phyloP scores from a whole-genome alignment of 2,797 vertebrate genomes.

The Acestrorhynchus altus region DNA sequence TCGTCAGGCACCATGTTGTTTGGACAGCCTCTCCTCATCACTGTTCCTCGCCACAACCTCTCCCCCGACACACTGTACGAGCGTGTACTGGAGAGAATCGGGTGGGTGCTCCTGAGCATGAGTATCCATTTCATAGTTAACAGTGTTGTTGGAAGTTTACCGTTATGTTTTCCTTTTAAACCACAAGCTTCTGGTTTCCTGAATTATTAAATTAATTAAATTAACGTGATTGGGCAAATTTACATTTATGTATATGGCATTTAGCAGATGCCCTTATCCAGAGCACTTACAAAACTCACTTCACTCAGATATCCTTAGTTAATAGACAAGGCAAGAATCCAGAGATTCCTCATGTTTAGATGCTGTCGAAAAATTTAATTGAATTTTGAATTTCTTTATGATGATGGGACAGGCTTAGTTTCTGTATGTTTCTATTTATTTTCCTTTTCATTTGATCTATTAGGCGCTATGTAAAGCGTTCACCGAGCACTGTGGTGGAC shows the following conservation, averaged over 20 bases:
- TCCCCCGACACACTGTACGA: constrained; percentile 86
- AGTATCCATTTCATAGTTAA: not conserved
- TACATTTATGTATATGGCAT: too few relatives aligned
- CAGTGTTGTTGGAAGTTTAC: not conserved
- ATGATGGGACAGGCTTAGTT: too few relatives aligned
- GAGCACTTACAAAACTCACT: too few relatives aligned
- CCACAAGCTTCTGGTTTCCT: not conserved
- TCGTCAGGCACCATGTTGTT: constrained; percentile 87
- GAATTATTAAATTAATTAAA: not conserved
- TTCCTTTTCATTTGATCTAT: constrained; percentile 46
- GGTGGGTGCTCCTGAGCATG: constrained; percentile 76
- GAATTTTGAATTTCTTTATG: too few relatives aligned
- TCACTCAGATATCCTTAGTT: too few relatives aligned
- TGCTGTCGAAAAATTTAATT: too few relatives aligned
- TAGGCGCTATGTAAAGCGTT: constrained; percentile 90
- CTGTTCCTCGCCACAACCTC: constrained; percentile 88
- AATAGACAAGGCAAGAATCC: too few relatives aligned
- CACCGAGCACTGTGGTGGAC: constrained; percentile 75
- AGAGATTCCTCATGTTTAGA: too few relatives aligned
- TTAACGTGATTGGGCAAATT: not conserved
- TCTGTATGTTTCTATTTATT: not conserved
- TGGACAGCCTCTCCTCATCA: constrained; percentile 92
- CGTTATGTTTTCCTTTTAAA: not conserved
- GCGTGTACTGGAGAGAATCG: constrained; percentile 88
- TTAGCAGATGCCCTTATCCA: too few relatives aligned